These are phyloP conservation scores for Drosophila kanekoi DNA, from an alignment of 2,888 invertebrate species.

Conservation along the genomic window DNA sequence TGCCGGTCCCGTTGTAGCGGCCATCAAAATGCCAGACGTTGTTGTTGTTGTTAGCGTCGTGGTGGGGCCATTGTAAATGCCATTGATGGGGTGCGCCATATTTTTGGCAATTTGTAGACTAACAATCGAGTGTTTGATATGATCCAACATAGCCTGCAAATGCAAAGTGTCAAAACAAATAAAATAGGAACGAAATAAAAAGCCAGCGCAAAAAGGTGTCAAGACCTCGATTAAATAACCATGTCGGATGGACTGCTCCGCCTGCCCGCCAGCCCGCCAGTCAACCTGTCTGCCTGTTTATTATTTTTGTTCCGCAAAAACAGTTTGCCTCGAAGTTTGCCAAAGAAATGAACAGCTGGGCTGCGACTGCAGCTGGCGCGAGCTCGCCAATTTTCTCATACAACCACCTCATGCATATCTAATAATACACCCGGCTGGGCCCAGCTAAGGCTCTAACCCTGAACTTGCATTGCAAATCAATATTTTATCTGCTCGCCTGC, in stretches of 20 bases:
- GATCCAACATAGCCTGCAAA: constrained; percentile 94
- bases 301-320: constrained; percentile 31
- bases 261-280: background rate
- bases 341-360: constrained; percentile 68
- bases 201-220: constrained; percentile 25
- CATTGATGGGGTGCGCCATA: constrained; percentile 96
- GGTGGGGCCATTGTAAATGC: constrained; percentile 91
- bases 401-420: constrained; percentile 44
- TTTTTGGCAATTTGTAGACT: constrained; percentile 99
- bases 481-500: constrained; percentile 32
- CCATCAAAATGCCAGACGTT: constrained; percentile 19
- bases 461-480: constrained; percentile 76
- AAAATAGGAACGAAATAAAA: constrained; percentile 9
- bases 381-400: constrained; percentile 59
- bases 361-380: constrained; percentile 51
- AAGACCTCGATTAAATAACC: constrained; percentile 48
- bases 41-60: constrained; percentile 53
- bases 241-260: constrained; percentile 14
- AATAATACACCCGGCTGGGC: constrained; percentile 37
- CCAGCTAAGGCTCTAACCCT: constrained; percentile 50
- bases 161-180: constrained; percentile 5
- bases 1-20: constrained; percentile 18
- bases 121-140: constrained; percentile 99
- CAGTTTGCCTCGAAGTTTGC: constrained; percentile 51
- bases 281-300: background rate